These are phyloP conservation scores for Eospalax fontanierii DNA, from an alignment of 2,797 vertebrate species.

Conservation along the genomic window DNA sequence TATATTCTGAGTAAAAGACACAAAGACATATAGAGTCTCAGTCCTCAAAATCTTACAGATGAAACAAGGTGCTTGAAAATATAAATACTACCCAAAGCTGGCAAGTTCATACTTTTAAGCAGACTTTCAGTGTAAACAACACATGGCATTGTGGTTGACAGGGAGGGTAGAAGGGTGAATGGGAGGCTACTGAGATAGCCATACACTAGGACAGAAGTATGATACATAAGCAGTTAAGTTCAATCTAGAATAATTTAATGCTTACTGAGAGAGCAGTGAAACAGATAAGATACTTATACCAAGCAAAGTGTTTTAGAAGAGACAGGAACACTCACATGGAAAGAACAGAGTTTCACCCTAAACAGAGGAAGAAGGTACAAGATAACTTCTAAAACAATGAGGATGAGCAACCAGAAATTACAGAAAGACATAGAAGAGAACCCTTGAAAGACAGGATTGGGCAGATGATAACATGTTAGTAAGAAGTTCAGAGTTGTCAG, in stretches of 20 bases:
- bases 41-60: neutral
- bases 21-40: neutral
- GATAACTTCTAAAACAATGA: neutral
- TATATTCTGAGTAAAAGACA: neutral
- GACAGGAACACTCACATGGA: neutral
- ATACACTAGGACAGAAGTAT: neutral
- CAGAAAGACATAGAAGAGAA: neutral
- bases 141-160: neutral
- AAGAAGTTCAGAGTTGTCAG: neutral
- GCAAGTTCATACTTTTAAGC: neutral
- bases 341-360: neutral
- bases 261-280: slow-evolving; percentile 10
- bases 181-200: slow-evolving; percentile 18
- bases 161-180: neutral
- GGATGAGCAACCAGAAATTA: neutral
- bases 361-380: neutral
- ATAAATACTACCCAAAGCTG: neutral
- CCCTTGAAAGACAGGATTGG: neutral
- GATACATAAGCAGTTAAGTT: slow-evolving; percentile 46
- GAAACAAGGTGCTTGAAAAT: slow-evolving; percentile 48
- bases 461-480: neutral
- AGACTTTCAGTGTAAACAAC: neutral
- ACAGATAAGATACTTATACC: neutral
- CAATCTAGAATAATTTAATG: slow-evolving; percentile 17
- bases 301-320: slow-evolving; percentile 43